Evolutionary conservation across 1,140 invertebrate genomes (phyloP), one percentile per base, ranked within the genome.

Genomic region (Polyergus mexicanus): DNA sequence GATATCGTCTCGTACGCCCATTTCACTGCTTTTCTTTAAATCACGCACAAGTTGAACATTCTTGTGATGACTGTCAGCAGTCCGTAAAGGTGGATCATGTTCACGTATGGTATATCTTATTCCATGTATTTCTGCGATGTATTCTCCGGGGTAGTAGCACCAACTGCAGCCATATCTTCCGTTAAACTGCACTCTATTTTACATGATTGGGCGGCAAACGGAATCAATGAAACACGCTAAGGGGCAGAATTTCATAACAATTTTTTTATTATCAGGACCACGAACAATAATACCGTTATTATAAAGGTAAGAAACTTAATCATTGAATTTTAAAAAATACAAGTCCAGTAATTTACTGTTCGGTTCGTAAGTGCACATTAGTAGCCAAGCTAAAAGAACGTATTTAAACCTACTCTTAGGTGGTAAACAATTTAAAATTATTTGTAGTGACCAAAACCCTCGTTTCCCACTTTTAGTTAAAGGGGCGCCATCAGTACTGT

Each of bases 401-500:
- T 69, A 47, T 28, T 47, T 47, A 47, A 69, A 69, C 7, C 41
- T 69, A 69, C 10, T 69, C 66, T 28, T 44, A 47, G 41, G 41
- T 69, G 66, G 41, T 47, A 69, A 69, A 28, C 66, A 69, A 54
- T 72, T 72, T 72, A 35, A 71, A 32, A 54, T 54, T 72, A 72
- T 54, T 54, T 72, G 69, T n/a, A 54, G 7, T 35, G 69, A 16
- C 47, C 69, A 72, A 72, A 72, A 72, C 0, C 28, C 47, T 32
- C 68, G 22, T 71, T 71, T 72, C 3, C 47, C 47, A 54, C 69
- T 72, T 35, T 72, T 72, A 32, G 25, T 72, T 54, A 54, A 54
- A 35, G 47, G 69, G 7, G 68, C 68, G 22, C 69, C 47, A 72
- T 72, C 69, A 54, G 47, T 54, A 54, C 25, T 32, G n/a, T 32